Conservation (phyloP, 1,140 invertebrate genomes). For the Whitmania pigra region DNA sequence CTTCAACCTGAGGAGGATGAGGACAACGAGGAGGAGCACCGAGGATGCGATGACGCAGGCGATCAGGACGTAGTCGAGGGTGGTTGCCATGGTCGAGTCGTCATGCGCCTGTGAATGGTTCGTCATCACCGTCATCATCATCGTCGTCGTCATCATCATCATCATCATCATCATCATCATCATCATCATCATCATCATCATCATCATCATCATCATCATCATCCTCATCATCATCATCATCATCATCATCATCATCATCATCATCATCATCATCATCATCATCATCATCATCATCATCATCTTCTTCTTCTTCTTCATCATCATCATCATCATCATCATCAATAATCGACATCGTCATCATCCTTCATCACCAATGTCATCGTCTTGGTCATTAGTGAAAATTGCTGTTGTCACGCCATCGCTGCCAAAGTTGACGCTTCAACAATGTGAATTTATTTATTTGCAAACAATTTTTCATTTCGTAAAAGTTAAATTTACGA, state of each 20-base stretch:
- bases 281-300: constrained; percentile 1
- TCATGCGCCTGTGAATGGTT: no score
- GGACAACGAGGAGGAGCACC: no score
- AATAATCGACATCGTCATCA: not conserved
- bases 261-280: constrained; percentile 5
- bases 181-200: not conserved
- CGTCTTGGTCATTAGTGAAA: no score
- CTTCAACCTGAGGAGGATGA: no score
- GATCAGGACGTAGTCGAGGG: no score
- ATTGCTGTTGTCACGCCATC: no score
- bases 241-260: not conserved
- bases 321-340: not conserved
- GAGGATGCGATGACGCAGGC: no score
- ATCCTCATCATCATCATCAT: not conserved
- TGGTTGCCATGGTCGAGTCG: no score
- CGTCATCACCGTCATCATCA: not conserved
- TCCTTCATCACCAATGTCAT: not conserved
- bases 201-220: not conserved
- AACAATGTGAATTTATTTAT: no score
- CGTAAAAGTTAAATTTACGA: no score
- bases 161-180: not conserved
- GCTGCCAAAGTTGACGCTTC: no score
- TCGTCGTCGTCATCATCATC: constrained; percentile 3
- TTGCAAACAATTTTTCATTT: no score
- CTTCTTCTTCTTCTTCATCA: not conserved